phyloP scores from a whole-genome alignment of 2,797 vertebrate species.

The Halcyon chelicuti region DNA sequence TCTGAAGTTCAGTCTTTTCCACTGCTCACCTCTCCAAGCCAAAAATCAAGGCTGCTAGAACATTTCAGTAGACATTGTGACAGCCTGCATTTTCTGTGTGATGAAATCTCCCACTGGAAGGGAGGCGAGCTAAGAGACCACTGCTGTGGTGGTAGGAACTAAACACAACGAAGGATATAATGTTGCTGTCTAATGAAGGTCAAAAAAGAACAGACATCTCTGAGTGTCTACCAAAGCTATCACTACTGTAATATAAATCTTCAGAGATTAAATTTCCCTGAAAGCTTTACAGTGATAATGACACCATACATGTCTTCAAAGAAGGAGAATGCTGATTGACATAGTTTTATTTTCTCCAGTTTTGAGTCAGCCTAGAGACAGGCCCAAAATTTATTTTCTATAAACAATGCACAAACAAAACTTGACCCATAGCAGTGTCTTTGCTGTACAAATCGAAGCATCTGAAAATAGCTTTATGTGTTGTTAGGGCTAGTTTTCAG shows the following conservation, averaged over 20 bases:
- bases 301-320: background rate
- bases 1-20: background rate
- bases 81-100: background rate
- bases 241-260: background rate
- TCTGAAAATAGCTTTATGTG: background rate
- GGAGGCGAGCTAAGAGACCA: background rate
- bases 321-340: background rate
- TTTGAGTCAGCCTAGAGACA: background rate
- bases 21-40: background rate
- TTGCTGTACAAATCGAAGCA: background rate
- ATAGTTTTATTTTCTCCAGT: background rate
- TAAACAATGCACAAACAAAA: background rate
- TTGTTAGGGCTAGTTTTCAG: background rate
- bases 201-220: background rate
- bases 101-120: background rate
- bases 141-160: background rate
- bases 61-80: background rate
- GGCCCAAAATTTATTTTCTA: background rate
- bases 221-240: background rate
- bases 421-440: background rate
- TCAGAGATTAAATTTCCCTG: background rate
- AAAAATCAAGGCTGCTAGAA: background rate
- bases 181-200: background rate
- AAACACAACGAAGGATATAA: background rate
- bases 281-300: background rate